Conservation (phyloP, 2,888 invertebrate species). For the Phengaris arion region DNA sequence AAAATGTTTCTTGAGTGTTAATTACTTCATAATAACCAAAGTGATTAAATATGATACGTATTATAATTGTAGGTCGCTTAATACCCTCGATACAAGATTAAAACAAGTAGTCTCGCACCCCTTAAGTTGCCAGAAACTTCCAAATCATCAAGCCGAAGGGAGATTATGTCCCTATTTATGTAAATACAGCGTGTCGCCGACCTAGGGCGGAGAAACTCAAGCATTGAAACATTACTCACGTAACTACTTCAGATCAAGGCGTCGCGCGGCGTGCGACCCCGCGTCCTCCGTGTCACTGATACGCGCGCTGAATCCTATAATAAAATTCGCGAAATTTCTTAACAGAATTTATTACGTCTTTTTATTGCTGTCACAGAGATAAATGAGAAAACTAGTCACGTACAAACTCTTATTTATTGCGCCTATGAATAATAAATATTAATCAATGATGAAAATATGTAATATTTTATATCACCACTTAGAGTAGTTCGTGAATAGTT, state of each 20-base stretch:
- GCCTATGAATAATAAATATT: constrained; percentile 5
- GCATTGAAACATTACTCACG: constrained; percentile 69
- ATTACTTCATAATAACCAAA: neutral
- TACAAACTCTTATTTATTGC: neutral
- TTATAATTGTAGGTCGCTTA: constrained; percentile 9
- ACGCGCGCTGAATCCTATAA: constrained; percentile 52
- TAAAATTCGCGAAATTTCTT: constrained; percentile 41
- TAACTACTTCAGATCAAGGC: constrained; percentile 58
- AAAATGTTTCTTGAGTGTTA: neutral
- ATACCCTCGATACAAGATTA: constrained; percentile 15
- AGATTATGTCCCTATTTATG: constrained; percentile 60
- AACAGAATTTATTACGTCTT: constrained; percentile 25
- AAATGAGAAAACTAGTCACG: constrained; percentile 13
- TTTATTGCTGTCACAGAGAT: constrained; percentile 12
- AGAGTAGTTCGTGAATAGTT: neutral
- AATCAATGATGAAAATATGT: neutral
- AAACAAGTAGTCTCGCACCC: constrained; percentile 9
- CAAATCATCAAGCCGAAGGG: constrained; percentile 55
- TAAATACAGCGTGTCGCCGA: constrained; percentile 59
- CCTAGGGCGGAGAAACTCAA: constrained; percentile 57
- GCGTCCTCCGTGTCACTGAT: constrained; percentile 55
- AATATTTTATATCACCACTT: constrained; percentile 6
- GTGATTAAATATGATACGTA: constrained; percentile 9
- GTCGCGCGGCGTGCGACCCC: constrained; percentile 48
- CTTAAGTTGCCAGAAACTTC: constrained; percentile 44